These are phyloP conservation scores for Cydia pomonella DNA, from an alignment of 1,140 invertebrate genomes.

Conservation along the genomic window DNA sequence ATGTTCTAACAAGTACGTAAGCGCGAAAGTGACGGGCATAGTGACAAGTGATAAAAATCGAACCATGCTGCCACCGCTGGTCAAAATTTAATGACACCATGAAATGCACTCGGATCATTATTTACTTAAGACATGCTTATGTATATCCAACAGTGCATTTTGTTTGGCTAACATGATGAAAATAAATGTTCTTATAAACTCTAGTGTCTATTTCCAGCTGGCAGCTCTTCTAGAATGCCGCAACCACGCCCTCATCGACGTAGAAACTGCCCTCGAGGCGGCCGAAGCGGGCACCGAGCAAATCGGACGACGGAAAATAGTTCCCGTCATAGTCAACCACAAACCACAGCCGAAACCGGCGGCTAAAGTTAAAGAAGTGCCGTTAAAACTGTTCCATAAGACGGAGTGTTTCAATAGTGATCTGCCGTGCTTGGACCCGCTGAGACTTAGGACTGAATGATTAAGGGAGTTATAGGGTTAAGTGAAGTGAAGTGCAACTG, in stretches of 20 bases:
- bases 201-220: constrained; percentile 49
- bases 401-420: constrained; percentile 59
- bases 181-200: too few relatives aligned
- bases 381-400: constrained; percentile 68
- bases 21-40: too few relatives aligned
- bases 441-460: constrained; percentile 72
- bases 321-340: constrained; percentile 52
- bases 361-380: constrained; percentile 64
- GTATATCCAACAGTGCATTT: too few relatives aligned
- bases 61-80: too few relatives aligned
- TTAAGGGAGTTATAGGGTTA: constrained; percentile 42
- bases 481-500: neutral
- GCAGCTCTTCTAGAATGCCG: constrained; percentile 68
- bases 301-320: constrained; percentile 51
- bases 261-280: constrained; percentile 71
- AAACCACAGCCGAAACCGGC: constrained; percentile 38
- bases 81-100: too few relatives aligned
- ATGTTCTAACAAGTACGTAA: too few relatives aligned
- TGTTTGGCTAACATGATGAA: too few relatives aligned
- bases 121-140: too few relatives aligned
- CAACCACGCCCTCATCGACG: constrained; percentile 71
- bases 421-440: constrained; percentile 64
- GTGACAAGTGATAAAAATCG: too few relatives aligned
- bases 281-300: constrained; percentile 58
- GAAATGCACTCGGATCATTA: too few relatives aligned